phyloP scores from a whole-genome alignment of 2,113 vertebrate species.

The Verasper variegatus region DNA sequence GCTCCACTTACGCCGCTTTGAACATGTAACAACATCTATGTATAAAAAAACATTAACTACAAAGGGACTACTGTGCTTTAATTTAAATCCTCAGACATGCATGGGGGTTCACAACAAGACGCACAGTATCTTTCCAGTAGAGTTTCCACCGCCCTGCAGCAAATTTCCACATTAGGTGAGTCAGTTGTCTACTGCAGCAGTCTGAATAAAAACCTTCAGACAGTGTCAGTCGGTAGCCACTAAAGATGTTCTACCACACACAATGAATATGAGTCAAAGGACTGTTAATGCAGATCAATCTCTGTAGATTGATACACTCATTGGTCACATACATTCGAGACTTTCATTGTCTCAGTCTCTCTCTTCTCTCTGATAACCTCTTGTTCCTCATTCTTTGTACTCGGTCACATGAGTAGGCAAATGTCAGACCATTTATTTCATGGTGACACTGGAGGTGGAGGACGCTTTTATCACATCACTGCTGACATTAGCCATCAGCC shows the following conservation, averaged over 20 bases:
- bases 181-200: not conserved
- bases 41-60: not conserved
- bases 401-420: slow-evolving; percentile 24
- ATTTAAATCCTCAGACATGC: not conserved
- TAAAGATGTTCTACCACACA: not conserved
- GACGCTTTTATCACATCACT: slow-evolving; percentile 16
- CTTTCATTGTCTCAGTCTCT: not conserved
- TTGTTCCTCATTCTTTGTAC: slow-evolving; percentile 4
- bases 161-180: not conserved
- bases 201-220: not conserved
- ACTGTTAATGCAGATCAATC: not conserved
- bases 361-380: not conserved
- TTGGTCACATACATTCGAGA: not conserved
- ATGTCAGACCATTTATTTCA: slow-evolving; percentile 48
- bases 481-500: slow-evolving; percentile 26
- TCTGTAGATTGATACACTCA: not conserved
- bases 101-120: not conserved
- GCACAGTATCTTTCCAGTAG: not conserved
- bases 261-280: not conserved
- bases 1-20: not conserved
- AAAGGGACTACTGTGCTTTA: not conserved
- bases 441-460: slow-evolving; percentile 17
- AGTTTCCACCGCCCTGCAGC: not conserved
- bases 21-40: not conserved
- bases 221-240: not conserved